Evolutionary conservation across 2,888 invertebrate genomes (phyloP).

Genomic region (Philonicus albiceps): DNA sequence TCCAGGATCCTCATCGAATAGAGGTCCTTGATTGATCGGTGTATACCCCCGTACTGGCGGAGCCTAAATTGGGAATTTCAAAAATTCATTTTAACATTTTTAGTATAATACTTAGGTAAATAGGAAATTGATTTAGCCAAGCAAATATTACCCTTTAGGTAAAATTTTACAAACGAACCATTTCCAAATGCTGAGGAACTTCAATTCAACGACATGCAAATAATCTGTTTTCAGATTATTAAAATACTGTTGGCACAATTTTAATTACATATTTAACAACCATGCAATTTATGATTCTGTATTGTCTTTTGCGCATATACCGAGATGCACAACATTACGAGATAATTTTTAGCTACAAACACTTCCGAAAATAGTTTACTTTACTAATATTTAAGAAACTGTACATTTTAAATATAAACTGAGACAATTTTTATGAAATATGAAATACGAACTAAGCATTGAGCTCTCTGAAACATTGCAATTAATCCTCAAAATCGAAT

Average conservation of each 20-base stretch:
- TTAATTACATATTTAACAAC: not conserved
- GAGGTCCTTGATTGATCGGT: conserved; percentile 66
- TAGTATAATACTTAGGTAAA: not conserved
- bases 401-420: too few relatives aligned
- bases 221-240: not conserved
- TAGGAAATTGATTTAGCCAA: not conserved
- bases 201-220: not conserved
- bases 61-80: conserved; percentile 64
- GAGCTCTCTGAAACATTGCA: not conserved
- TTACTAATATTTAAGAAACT: too few relatives aligned
- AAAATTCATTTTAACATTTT: not conserved
- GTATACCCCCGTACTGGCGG: conserved; percentile 77
- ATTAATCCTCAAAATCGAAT: not conserved
- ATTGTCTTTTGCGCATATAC: not conserved
- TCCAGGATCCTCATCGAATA: conserved; percentile 94
- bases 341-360: too few relatives aligned
- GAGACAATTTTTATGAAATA: too few relatives aligned
- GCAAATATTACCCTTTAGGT: not conserved
- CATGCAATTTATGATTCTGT: not conserved
- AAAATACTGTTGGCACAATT: not conserved
- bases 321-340: not conserved
- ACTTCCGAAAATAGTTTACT: too few relatives aligned
- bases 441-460: not conserved
- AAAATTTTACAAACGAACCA: not conserved
- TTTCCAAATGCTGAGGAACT: not conserved